Evolutionary conservation across 2,888 invertebrate species (phyloP).

Genomic region (Drosophila algonquin): DNA sequence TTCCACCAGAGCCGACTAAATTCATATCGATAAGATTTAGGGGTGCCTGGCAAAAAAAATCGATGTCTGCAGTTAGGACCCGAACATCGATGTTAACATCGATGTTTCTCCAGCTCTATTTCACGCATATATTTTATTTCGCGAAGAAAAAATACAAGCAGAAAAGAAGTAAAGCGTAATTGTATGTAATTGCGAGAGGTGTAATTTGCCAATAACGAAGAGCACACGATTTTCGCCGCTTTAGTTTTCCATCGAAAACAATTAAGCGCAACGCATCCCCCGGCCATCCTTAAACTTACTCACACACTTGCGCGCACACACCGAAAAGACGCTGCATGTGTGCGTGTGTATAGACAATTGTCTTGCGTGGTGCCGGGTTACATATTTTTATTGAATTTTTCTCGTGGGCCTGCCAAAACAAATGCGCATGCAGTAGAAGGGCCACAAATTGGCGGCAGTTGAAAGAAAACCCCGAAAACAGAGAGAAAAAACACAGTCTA

Average conservation of each 20-base stretch:
- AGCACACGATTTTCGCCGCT: not conserved
- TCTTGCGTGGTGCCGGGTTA: conserved; percentile 79
- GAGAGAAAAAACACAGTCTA: conserved; percentile 50
- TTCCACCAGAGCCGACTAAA: too few relatives aligned
- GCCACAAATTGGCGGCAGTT: conserved; percentile 41
- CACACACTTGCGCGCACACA: conserved; percentile 31
- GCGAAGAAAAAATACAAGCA: conserved; percentile 21
- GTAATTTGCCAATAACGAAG: conserved; percentile 12
- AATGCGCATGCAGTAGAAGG: conserved; percentile 29
- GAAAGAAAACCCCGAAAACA: conserved; percentile 35
- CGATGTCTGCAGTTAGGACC: too few relatives aligned
- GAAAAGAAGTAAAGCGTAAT: conserved; percentile 14
- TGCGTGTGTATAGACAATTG: conserved; percentile 59
- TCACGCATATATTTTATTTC: conserved; percentile 38
- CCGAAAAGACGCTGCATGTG: conserved; percentile 40
- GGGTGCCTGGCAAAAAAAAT: too few relatives aligned
- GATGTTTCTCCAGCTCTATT: too few relatives aligned
- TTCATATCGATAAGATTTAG: too few relatives aligned
- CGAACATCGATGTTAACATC: too few relatives aligned
- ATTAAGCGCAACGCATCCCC: conserved; percentile 25
- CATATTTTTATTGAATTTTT: conserved; percentile 66
- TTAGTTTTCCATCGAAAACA: not conserved
- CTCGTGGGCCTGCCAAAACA: conserved; percentile 40
- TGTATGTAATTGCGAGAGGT: conserved; percentile 15
- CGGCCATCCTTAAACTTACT: conserved; percentile 37